Percentiles rank a stretch among this genome's conserved stretches.
Evolutionary conservation across 2,113 vertebrate species (phyloP).

Genomic region (Empidonax alnorum): DNA sequence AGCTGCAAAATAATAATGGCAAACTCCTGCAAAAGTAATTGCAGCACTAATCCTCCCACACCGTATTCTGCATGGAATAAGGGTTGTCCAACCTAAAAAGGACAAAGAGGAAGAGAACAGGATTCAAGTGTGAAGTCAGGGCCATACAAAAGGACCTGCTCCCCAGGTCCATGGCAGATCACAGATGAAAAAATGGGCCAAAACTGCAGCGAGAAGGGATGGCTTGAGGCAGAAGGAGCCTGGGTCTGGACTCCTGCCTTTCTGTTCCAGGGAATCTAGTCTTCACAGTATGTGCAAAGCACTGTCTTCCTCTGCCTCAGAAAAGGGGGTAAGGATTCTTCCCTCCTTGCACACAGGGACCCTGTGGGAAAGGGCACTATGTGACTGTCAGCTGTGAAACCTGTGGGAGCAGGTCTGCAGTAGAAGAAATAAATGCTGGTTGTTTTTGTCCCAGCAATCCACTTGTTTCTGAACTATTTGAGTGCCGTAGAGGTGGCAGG

Average conservation of each 20-base stretch:
- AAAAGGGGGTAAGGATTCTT: background rate
- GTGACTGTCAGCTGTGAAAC: background rate
- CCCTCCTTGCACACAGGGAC: accelerated
- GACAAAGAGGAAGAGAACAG: background rate
- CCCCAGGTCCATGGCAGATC: accelerated
- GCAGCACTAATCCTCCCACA: background rate
- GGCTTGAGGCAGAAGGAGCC: background rate
- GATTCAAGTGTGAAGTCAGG: background rate
- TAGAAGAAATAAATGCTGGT: background rate
- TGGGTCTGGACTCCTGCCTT: background rate
- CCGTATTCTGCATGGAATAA: background rate
- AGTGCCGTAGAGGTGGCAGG: background rate
- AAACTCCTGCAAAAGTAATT: background rate
- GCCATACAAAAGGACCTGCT: background rate
- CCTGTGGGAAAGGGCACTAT: background rate
- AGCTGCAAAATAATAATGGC: background rate
- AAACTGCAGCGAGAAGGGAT: background rate
- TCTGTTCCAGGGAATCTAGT: background rate
- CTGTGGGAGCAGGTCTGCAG: background rate
- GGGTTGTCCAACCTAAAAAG: background rate
- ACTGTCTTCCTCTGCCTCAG: background rate
- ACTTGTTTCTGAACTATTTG: background rate
- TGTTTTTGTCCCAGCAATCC: background rate
- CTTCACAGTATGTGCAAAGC: accelerated
- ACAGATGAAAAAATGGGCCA: background rate